Conservation (phyloP, 2,797 vertebrate species). For the Helicolenus hilgendorfi region DNA sequence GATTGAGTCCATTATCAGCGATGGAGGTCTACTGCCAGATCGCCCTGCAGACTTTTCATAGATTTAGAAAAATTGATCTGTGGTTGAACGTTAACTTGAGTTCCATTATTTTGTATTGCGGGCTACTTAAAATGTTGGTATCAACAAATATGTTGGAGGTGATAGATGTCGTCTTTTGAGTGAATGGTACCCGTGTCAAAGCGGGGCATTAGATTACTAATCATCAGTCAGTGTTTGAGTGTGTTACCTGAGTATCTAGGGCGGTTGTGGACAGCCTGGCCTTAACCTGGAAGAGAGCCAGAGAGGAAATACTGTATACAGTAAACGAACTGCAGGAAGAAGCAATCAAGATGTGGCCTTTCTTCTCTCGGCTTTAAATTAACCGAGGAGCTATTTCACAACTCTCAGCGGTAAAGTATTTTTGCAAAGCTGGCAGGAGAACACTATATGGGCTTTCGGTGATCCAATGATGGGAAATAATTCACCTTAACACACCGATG, state of each 20-base stretch:
- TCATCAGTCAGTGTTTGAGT: slow-evolving; percentile 18
- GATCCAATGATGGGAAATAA: slow-evolving; percentile 24
- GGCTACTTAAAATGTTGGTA: neutral
- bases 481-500: slow-evolving; percentile 15
- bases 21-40: slow-evolving; percentile 9
- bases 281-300: slow-evolving; percentile 81
- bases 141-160: neutral
- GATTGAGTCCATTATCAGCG: slow-evolving; percentile 52
- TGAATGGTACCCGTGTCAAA: neutral
- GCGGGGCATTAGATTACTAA: neutral
- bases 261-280: slow-evolving; percentile 78
- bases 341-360: slow-evolving; percentile 26
- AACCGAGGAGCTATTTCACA: slow-evolving; percentile 19
- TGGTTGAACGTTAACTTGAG: slow-evolving; percentile 7
- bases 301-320: slow-evolving; percentile 28
- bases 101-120: slow-evolving; percentile 24
- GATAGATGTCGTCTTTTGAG: neutral
- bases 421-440: neutral
- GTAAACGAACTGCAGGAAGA: slow-evolving; percentile 22
- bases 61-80: slow-evolving; percentile 10
- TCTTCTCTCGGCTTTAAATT: slow-evolving; percentile 25
- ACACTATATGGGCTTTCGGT: neutral
- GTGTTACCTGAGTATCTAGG: slow-evolving; percentile 80
- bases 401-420: neutral
- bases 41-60: slow-evolving; percentile 8